Evolutionary conservation across 2,888 invertebrate genomes (phyloP).

Genomic region (Platypus cylindrus): DNA sequence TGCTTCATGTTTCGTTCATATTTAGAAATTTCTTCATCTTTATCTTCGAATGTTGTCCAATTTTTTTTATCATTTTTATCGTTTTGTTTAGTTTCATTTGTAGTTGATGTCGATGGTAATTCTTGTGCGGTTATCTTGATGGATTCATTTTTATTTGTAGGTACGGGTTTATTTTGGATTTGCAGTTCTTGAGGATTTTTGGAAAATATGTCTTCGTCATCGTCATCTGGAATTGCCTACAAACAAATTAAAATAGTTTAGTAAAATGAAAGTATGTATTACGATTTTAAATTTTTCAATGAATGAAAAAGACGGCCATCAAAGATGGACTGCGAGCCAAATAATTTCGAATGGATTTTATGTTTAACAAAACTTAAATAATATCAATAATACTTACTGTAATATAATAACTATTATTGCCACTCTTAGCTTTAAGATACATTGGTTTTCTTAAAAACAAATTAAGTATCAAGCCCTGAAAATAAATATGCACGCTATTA

Average conservation of each 20-base stretch:
- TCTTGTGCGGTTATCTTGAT: no score
- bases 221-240: slow-evolving; percentile 29
- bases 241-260: no score
- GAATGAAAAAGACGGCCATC: no score
- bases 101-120: no score
- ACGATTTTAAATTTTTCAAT: no score
- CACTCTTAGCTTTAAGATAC: slow-evolving; percentile 32
- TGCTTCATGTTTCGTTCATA: slow-evolving; percentile 8
- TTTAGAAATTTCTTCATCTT: slow-evolving; percentile 17
- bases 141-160: background rate
- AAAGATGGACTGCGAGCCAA: no score
- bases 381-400: slow-evolving; percentile 20
- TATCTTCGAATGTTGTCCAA: slow-evolving; percentile 25
- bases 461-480: slow-evolving; percentile 38
- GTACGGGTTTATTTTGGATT: slow-evolving; percentile 17
- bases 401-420: slow-evolving; percentile 25
- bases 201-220: slow-evolving; percentile 47
- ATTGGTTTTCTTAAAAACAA: slow-evolving; percentile 42
- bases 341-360: no score
- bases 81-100: background rate
- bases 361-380: no score
- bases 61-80: slow-evolving; percentile 10
- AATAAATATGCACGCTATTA: slow-evolving; percentile 1
- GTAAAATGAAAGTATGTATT: no score
- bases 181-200: slow-evolving; percentile 28